Evolutionary conservation across 2,888 invertebrate species (phyloP).

Genomic region (Oxytorus armatus): DNA sequence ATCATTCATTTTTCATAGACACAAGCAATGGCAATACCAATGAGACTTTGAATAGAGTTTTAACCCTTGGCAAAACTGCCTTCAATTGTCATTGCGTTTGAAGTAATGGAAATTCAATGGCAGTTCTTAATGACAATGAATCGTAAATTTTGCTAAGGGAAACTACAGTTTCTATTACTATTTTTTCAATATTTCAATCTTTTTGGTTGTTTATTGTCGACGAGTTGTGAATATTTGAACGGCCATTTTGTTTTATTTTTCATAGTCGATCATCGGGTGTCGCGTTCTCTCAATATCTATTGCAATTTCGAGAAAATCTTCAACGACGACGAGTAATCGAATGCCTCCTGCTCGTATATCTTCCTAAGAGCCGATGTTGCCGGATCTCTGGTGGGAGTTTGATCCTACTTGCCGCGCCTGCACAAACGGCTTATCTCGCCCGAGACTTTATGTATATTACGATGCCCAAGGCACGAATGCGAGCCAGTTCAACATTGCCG

Average conservation of each 20-base stretch:
- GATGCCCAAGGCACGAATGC: conserved; percentile 78
- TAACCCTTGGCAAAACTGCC: no score
- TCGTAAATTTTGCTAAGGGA: no score
- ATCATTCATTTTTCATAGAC: no score
- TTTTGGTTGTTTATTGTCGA: no score
- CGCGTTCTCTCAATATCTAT: not conserved
- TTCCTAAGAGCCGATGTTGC: conserved; percentile 19
- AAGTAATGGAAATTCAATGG: no score
- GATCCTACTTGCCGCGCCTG: conserved; percentile 45
- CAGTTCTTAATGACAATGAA: no score
- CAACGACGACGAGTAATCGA: not conserved
- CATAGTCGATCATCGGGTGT: not conserved
- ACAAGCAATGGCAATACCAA: no score
- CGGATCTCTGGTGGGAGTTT: conserved; percentile 21
- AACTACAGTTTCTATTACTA: no score
- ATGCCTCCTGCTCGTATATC: not conserved
- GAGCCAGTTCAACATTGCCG: conserved; percentile 80
- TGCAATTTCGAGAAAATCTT: conserved; percentile 26
- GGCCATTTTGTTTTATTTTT: no score
- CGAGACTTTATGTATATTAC: conserved; percentile 81
- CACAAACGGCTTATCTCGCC: conserved; percentile 77
- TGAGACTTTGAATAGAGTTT: no score
- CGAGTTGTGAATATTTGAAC: not conserved
- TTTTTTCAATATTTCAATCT: no score
- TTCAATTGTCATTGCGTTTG: no score